Percentiles rank a stretch among this genome's conserved stretches.
phyloP scores from a whole-genome alignment of 2,888 invertebrate genomes.

The Latrodectus hesperus region DNA sequence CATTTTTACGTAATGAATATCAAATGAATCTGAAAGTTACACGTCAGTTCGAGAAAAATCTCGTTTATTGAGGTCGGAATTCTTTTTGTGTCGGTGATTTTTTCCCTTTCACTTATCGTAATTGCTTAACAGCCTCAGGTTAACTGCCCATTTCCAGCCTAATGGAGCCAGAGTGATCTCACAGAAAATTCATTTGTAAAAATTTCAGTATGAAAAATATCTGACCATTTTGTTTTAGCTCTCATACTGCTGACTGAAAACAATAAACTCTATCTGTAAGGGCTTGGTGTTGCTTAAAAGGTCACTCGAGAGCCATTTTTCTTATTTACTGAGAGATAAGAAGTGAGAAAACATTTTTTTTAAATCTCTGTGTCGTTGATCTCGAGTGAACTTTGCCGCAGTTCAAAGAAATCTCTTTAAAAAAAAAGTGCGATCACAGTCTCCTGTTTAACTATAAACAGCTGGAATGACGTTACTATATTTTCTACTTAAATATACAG shows the following conservation, averaged over 20 bases:
- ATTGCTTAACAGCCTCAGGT: constrained; percentile 24
- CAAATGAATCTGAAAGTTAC: constrained; percentile 18
- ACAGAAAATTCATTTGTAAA: not conserved
- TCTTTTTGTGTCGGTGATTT: not conserved
- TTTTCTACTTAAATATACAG: too few species aligned
- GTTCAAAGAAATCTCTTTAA: not conserved
- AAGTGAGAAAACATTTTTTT: not conserved
- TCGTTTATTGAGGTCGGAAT: constrained; percentile 36
- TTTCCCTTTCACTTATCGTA: constrained; percentile 33
- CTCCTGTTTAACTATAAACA: not conserved
- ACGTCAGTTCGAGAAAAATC: not conserved
- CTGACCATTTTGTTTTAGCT: not conserved
- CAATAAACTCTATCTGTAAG: not conserved
- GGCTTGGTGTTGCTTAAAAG: not conserved
- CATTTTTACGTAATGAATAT: constrained; percentile 30
- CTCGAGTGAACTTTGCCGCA: not conserved
- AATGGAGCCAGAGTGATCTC: not conserved
- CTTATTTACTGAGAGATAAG: not conserved
- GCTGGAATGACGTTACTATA: not conserved
- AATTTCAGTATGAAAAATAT: not conserved
- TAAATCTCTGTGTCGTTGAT: not conserved
- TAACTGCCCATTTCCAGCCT: too few species aligned
- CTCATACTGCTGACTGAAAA: not conserved
- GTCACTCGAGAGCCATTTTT: not conserved
- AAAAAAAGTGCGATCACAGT: not conserved